Base-by-base conservation (phyloP, 2,888 invertebrate species). In the Mechanitis mazaeus region DNA sequence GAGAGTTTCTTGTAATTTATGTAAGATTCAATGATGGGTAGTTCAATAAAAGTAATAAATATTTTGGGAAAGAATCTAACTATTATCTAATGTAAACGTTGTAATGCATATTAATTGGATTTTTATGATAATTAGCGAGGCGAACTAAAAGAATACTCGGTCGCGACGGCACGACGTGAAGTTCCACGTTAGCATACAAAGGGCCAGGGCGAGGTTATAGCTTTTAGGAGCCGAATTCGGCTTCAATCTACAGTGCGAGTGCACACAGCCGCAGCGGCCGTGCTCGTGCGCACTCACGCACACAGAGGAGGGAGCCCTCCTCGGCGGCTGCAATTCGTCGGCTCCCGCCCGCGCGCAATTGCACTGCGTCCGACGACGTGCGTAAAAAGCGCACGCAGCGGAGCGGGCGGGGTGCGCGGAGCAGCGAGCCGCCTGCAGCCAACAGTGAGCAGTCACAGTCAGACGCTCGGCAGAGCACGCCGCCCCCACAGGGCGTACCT, bases 331-430 rank as follows among this genome's bases (percentile, higher is more conserved):
- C 90, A 88, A 88, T 89, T 89, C 89, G 88, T 90, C 81, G 85
- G 77, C 77, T 76, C 77, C 71, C 79, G 72, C 79, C 84, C 86
- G 84, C 85, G 82, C 87, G 87, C 89, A 89, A 89, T 90, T 89
- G 88, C 89, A 88, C 84, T 89, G 78, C 66, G 82, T 80, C 76
- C 79, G 80, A 81, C 81, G 78, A 82, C 82, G 84, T 87, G 89
- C 88, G 88, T 88, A 89, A 88, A 89, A 89, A 89, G 88, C 90
- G 90, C 90, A 90, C 85, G 86, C 85, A 80, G 82, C 83, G 80
- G 83, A 63, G 85, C 78, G 84, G 82, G 83, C 50, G 50, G 50
- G 50, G 50, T 31, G 7, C 71, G 79, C 73, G 74, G 75, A 69
- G 76, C 75, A 78, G 75, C 78, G 75, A 78, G 76, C 78, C 72